phyloP scores from a whole-genome alignment of 2,797 vertebrate species.

The Dryobates pubescens region DNA sequence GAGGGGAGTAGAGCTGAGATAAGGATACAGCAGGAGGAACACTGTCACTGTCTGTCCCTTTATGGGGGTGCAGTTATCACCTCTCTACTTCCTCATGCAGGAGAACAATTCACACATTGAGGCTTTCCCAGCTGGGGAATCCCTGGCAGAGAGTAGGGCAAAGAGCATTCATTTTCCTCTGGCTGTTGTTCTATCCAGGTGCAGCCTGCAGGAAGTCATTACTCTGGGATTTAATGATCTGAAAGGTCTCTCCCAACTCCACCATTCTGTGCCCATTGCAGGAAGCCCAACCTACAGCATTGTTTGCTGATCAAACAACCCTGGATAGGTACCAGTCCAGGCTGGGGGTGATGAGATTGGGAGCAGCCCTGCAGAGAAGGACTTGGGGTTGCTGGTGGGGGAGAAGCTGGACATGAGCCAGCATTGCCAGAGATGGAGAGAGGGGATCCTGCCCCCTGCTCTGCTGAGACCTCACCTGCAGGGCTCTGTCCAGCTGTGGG shows the following conservation, averaged over 20 bases:
- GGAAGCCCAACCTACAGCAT: background rate
- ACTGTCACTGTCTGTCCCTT: background rate
- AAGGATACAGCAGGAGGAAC: background rate
- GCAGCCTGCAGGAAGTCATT: background rate
- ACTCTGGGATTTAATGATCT: no score
- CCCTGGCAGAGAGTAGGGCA: background rate
- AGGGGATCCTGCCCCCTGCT: no score
- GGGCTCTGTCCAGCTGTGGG: no score
- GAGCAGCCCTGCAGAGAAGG: no score
- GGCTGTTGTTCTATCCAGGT: background rate
- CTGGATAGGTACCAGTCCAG: no score
- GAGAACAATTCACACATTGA: background rate
- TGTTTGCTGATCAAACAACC: background rate
- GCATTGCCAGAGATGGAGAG: no score
- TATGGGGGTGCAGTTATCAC: background rate
- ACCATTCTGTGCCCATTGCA: background rate
- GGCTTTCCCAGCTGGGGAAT: background rate
- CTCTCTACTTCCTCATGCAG: background rate
- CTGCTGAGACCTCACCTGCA: no score
- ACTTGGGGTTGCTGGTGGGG: no score
- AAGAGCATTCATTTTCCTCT: background rate
- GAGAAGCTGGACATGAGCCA: no score
- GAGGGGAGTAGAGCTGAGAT: background rate
- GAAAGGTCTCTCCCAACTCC: no score
- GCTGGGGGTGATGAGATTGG: no score